Conservation (phyloP, 2,113 vertebrate species). For the Gymnobelideus leadbeateri region DNA sequence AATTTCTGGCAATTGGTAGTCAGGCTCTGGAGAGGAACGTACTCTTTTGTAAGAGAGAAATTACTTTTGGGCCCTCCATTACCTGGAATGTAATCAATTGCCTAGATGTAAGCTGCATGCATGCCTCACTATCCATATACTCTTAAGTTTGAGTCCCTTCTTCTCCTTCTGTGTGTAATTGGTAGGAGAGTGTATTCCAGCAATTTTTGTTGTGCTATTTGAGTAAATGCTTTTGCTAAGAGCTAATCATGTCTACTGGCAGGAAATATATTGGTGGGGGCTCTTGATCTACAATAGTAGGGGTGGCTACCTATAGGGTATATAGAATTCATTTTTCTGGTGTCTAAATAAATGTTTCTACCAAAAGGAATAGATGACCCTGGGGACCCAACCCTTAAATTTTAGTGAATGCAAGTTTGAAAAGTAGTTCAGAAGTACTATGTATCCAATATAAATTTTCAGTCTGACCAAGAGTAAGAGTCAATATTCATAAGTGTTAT, state of each 20-base stretch:
- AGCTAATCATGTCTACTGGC: too few species aligned
- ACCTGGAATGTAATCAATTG: not conserved
- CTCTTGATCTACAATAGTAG: too few species aligned
- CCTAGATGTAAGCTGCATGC: not conserved
- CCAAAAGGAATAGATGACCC: too few species aligned
- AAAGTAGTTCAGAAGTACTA: too few species aligned
- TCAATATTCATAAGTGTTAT: not conserved
- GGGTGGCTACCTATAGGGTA: too few species aligned
- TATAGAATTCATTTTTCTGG: too few species aligned
- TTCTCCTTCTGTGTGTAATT: not conserved
- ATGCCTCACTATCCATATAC: not conserved
- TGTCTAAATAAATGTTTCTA: too few species aligned
- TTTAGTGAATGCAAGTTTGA: too few species aligned
- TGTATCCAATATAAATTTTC: not conserved
- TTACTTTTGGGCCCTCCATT: not conserved
- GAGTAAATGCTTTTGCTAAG: not conserved
- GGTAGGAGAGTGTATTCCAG: not conserved
- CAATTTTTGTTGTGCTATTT: not conserved
- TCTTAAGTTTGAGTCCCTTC: not conserved
- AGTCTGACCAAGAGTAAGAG: constrained; percentile 7
- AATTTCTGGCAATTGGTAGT: not conserved
- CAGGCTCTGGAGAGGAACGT: not conserved
- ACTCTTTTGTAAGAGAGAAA: not conserved
- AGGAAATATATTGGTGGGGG: too few species aligned
- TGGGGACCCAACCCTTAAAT: too few species aligned